phyloP scores from a whole-genome alignment of 30 jellyfish, hydroid and myxozoan species.

The Hydra vulgaris region DNA sequence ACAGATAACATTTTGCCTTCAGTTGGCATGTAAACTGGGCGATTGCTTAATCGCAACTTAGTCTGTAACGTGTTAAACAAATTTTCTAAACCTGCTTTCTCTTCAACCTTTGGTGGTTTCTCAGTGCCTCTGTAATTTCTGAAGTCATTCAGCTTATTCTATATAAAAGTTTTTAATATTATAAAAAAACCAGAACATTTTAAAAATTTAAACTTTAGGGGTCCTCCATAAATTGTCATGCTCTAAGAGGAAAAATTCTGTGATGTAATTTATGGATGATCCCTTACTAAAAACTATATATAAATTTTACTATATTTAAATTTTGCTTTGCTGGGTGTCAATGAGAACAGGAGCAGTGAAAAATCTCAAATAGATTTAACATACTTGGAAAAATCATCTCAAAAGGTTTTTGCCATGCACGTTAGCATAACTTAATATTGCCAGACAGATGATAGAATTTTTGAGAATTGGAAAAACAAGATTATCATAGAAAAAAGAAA shows the following conservation, averaged over 20 bases:
- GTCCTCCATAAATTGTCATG: background rate
- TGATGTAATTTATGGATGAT: too few relatives aligned
- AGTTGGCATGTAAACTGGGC: conserved; percentile 95
- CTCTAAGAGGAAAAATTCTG: background rate
- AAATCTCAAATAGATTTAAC: background rate
- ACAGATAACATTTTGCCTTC: conserved; percentile 95
- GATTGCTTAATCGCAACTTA: conserved; percentile 75
- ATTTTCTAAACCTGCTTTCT: conserved; percentile 82
- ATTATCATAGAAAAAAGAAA: too few relatives aligned
- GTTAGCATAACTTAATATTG: background rate
- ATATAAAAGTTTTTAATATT: too few relatives aligned
- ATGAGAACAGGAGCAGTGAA: too few relatives aligned
- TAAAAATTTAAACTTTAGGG: background rate
- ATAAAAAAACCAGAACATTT: conserved; percentile 3
- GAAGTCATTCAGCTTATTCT: conserved; percentile 83
- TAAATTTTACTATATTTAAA: too few relatives aligned
- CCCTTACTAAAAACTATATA: too few relatives aligned
- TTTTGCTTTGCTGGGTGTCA: too few relatives aligned
- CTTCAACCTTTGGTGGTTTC: conserved; percentile 97
- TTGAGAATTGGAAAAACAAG: background rate
- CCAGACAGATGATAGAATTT: background rate
- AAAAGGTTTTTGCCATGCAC: background rate
- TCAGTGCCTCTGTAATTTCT: conserved; percentile 85
- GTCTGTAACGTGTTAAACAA: conserved; percentile 88
- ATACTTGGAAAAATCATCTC: too few relatives aligned